These are phyloP conservation scores for Lasioglossum marginatum DNA, from an alignment of 2,888 invertebrate species.

Conservation along the genomic window DNA sequence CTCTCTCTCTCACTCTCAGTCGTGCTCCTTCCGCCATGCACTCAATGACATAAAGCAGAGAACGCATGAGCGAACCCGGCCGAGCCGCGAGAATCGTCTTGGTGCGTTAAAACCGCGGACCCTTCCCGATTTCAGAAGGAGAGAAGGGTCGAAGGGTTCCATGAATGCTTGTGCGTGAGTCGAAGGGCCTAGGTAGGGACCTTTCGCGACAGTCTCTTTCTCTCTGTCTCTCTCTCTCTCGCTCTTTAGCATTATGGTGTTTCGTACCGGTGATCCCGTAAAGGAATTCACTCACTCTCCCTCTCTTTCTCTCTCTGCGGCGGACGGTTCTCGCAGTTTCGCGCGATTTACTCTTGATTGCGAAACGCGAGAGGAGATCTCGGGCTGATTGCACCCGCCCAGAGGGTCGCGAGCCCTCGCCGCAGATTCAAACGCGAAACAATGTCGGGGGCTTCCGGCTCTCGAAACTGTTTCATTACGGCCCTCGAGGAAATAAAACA, in stretches of 20 bases:
- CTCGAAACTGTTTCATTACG: constrained; percentile 6
- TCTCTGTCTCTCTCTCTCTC: not conserved
- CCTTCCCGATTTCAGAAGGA: constrained; percentile 38
- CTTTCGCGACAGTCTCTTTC: constrained; percentile 56
- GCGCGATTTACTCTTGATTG: constrained; percentile 61
- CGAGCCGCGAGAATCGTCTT: constrained; percentile 64
- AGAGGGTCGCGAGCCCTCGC: constrained; percentile 1
- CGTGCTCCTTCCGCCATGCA: constrained; percentile 50
- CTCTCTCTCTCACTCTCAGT: too few species aligned
- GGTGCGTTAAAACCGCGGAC: constrained; percentile 47
- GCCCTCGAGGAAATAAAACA: constrained; percentile 1
- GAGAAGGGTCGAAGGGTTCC: constrained; percentile 54
- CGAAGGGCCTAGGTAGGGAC: constrained; percentile 54
- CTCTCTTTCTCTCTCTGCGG: constrained; percentile 28
- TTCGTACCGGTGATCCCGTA: constrained; percentile 58
- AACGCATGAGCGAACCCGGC: constrained; percentile 70
- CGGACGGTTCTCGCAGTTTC: constrained; percentile 46
- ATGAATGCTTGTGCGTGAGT: constrained; percentile 54
- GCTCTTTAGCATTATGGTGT: constrained; percentile 25
- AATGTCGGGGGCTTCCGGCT: constrained; percentile 33
- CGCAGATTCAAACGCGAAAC: constrained; percentile 33
- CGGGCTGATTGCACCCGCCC: constrained; percentile 21
- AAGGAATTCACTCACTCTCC: constrained; percentile 59
- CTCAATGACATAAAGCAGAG: constrained; percentile 61
- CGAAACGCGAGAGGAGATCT: constrained; percentile 28